Evolutionary conservation across 2,888 invertebrate genomes (phyloP).

Genomic region (Dicyrtomina minuta): DNA sequence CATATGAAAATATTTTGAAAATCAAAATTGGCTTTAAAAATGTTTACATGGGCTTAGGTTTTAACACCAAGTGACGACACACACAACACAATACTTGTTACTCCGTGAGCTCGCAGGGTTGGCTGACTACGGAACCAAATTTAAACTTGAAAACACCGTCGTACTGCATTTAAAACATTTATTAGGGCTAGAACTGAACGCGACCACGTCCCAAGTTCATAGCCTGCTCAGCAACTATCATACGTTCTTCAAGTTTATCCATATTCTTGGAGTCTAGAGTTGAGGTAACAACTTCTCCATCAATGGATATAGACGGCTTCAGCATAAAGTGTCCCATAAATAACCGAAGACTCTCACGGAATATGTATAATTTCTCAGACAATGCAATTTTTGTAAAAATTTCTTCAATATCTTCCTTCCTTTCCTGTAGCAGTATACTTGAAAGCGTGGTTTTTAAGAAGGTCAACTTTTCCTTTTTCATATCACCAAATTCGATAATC

Average conservation of each 20-base stretch:
- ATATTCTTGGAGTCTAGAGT: constrained; percentile 61
- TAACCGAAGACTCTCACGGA: constrained; percentile 78
- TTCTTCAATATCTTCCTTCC: constrained; percentile 63
- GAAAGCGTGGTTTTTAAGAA: constrained; percentile 77
- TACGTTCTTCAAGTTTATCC: constrained; percentile 59
- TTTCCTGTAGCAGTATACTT: constrained; percentile 69
- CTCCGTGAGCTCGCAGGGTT: too few relatives aligned
- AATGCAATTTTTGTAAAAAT: constrained; percentile 74
- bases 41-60: too few relatives aligned
- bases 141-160: too few relatives aligned
- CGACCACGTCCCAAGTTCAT: constrained; percentile 60
- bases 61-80: too few relatives aligned
- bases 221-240: constrained; percentile 68
- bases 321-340: constrained; percentile 86
- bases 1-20: too few relatives aligned
- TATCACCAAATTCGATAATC: constrained; percentile 81
- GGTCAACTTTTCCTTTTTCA: constrained; percentile 75
- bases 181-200: constrained; percentile 53
- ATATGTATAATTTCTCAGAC: constrained; percentile 72
- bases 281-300: constrained; percentile 55
- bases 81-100: too few relatives aligned
- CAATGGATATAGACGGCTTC: constrained; percentile 54
- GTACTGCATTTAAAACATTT: too few relatives aligned
- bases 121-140: too few relatives aligned
- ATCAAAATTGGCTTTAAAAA: too few relatives aligned